Percentiles rank a stretch among this genome's conserved stretches.
Conservation (phyloP, 2,888 invertebrate species). For the Lasiommata megera region DNA sequence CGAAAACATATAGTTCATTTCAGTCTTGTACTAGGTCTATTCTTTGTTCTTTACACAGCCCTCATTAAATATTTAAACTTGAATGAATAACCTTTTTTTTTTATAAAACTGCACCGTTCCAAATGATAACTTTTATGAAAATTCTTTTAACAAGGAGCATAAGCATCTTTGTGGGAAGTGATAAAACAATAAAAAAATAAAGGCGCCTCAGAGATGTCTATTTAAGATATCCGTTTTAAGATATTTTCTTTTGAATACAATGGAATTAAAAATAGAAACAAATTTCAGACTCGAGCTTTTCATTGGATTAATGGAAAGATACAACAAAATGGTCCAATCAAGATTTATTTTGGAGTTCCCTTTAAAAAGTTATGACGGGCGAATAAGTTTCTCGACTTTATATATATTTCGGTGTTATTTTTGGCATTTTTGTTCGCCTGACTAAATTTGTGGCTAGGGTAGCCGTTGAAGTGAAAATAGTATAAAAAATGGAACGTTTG, state of each 20-base stretch:
- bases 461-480: no score
- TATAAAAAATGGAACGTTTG: no score
- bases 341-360: not conserved
- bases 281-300: not conserved
- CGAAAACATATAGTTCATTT: no score
- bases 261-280: not conserved
- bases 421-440: no score
- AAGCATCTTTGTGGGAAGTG: slow-evolving; percentile 16
- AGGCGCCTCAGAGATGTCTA: slow-evolving; percentile 4
- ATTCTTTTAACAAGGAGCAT: slow-evolving; percentile 14
- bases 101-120: slow-evolving; percentile 30
- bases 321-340: not conserved
- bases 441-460: no score
- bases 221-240: slow-evolving; percentile 1
- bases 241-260: slow-evolving; percentile 5
- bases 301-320: not conserved
- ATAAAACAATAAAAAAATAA: slow-evolving; percentile 13
- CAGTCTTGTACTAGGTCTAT: slow-evolving; percentile 51
- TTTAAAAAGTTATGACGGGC: not conserved
- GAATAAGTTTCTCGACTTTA: no score
- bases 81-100: slow-evolving; percentile 37
- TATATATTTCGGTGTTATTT: no score
- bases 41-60: slow-evolving; percentile 59
- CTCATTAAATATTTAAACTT: slow-evolving; percentile 68
- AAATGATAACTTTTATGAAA: slow-evolving; percentile 27